Conservation (phyloP, 1,140 invertebrate species). For the Drosophila burlai region DNA sequence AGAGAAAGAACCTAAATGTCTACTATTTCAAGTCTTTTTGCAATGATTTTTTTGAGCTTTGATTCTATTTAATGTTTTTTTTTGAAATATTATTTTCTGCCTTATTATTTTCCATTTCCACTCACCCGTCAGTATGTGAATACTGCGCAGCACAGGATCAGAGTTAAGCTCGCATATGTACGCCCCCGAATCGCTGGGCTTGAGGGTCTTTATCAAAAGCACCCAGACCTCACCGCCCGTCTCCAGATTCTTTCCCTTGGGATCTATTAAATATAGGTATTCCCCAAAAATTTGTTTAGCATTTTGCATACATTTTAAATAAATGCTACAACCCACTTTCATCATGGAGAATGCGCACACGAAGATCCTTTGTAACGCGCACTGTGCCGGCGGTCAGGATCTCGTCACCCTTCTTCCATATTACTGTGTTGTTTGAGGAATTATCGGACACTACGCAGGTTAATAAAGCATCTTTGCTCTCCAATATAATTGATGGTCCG, state of each 20-base stretch:
- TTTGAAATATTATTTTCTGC: too few species aligned
- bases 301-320: too few species aligned
- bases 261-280: constrained; percentile 79
- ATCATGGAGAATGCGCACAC: constrained; percentile 91
- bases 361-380: constrained; percentile 89
- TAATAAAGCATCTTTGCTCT: constrained; percentile 91
- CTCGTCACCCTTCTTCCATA: constrained; percentile 90
- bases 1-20: too few species aligned
- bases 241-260: constrained; percentile 84
- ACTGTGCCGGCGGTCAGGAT: constrained; percentile 91
- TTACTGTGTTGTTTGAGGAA: constrained; percentile 88
- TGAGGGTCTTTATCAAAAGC: constrained; percentile 90
- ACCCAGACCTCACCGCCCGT: constrained; percentile 93
- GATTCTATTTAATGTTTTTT: too few species aligned
- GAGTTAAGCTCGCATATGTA: constrained; percentile 94
- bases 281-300: too few species aligned
- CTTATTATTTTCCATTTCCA: constrained; percentile 1
- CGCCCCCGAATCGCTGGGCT: constrained; percentile 89
- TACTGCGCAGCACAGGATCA: constrained; percentile 90
- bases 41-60: background rate
- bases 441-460: constrained; percentile 91
- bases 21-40: too few species aligned
- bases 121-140: constrained; percentile 91
- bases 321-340: constrained; percentile 86
- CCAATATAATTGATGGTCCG: constrained; percentile 86